Base-by-base conservation (phyloP, 2,888 invertebrate genomes). In the Aricia artaxerxes region DNA sequence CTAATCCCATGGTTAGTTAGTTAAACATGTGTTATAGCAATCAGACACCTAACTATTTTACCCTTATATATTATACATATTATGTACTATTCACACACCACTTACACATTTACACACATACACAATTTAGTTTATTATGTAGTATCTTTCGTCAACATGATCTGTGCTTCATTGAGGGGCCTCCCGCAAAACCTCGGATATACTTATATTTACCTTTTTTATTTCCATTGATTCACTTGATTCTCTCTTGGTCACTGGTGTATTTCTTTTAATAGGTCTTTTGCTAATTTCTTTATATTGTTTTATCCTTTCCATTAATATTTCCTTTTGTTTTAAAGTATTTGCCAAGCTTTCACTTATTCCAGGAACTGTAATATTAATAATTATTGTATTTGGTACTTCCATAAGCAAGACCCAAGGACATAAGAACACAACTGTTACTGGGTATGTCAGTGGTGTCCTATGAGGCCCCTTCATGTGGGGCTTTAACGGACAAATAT, bases 331-430 rank as follows among this genome's bases (percentile, higher is more conserved):
- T 84, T 93, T 94, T 35, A 94, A 83, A 16, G 94, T 94, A 82
- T 94, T 94, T 76, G 94, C 94, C 84, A 94, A 87, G 82, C 94
- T 94, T 87, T 93, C 94, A 87, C 94, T 94, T 72, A 94, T 94
- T 81, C 94, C 94, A 85, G 94, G 94, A 85, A 94, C 94, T 94
- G 84, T 60, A 87, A 88, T 38, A 78, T 31, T 64, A 31, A 11
- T 6, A 64, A 24, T 11, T 9, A 64, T 64, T 64, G 24, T 11
- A 31, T 64, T 64, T 11, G 64, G 24, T 64, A 64, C 31, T 64
- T 31, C 57, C 16, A 57, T 57, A 57, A 57, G 57, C 4, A 16
- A 16, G 4, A 57, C 57, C 4, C 3, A 57, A 57, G 49, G 49
- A 49, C 49, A 49, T 49, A 49, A 49, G 49, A 49, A 49, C 49